phyloP scores from a whole-genome alignment of 2,113 vertebrate species.

The Ctenodactylus gundi region DNA sequence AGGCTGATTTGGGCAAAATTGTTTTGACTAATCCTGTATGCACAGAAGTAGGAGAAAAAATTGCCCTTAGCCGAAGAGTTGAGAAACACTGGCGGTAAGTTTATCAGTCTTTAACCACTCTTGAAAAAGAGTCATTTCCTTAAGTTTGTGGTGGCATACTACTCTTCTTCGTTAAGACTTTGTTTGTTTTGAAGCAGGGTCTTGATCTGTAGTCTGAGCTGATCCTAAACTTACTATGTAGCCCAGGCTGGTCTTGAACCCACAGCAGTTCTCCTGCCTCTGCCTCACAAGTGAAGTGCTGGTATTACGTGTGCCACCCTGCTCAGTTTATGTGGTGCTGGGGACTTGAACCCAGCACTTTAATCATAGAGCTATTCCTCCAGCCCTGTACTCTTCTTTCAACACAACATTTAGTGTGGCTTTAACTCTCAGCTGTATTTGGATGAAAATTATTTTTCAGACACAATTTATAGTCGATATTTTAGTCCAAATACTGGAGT shows the following conservation, averaged over 20 bases:
- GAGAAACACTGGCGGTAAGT: constrained; percentile 99
- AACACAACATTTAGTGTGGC: not conserved
- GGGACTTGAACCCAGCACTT: too few relatives aligned
- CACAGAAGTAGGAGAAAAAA: constrained; percentile 99
- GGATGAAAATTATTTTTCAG: constrained; percentile 26
- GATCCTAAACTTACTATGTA: too few relatives aligned
- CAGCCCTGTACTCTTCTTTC: constrained; percentile 26
- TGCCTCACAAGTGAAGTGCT: too few relatives aligned
- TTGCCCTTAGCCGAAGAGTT: constrained; percentile 97
- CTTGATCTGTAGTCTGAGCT: too few relatives aligned
- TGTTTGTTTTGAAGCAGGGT: too few relatives aligned
- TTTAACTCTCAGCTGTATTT: not conserved
- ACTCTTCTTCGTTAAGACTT: too few relatives aligned
- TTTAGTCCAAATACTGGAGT: not conserved
- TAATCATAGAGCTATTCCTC: too few relatives aligned
- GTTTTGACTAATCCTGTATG: constrained; percentile 98
- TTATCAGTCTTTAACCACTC: constrained; percentile 8
- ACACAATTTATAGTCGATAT: not conserved
- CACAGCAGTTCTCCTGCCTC: too few relatives aligned
- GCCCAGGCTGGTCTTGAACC: too few relatives aligned
- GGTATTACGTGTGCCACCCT: too few relatives aligned
- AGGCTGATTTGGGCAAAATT: constrained; percentile 98
- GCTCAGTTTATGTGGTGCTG: too few relatives aligned
- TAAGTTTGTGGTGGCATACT: not conserved
- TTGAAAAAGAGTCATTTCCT: not conserved